phyloP scores from a whole-genome alignment of 2,797 vertebrate species.

The Sandelia bainsii region DNA sequence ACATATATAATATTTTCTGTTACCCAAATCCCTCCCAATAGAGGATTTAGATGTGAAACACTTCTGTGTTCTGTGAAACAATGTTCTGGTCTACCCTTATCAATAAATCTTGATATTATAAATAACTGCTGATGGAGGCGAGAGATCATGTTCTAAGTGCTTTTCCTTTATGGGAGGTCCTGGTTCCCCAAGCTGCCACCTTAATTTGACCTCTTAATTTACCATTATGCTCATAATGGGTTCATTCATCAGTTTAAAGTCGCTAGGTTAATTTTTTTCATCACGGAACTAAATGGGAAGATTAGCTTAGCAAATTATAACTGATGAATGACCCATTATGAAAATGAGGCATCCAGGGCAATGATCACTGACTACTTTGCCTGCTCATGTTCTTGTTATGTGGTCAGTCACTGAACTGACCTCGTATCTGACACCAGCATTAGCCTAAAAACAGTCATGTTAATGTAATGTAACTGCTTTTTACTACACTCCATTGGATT shows the following conservation, averaged over 20 bases:
- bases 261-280: constrained; percentile 53
- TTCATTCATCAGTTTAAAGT: constrained; percentile 69
- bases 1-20: constrained; percentile 2
- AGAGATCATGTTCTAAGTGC: constrained; percentile 35
- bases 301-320: constrained; percentile 67
- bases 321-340: constrained; percentile 69
- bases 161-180: constrained; percentile 38
- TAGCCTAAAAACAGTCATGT: neutral
- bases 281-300: constrained; percentile 64
- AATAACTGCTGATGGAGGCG: constrained; percentile 41
- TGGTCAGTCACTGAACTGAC: constrained; percentile 34
- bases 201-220: constrained; percentile 64
- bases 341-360: constrained; percentile 56
- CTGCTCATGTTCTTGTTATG: constrained; percentile 32
- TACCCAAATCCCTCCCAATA: neutral
- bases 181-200: constrained; percentile 48
- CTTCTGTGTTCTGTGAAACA: constrained; percentile 36
- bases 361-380: constrained; percentile 40
- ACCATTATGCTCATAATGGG: constrained; percentile 64
- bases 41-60: constrained; percentile 13
- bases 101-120: constrained; percentile 51
- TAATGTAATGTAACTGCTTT: neutral
- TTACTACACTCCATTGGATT: neutral
- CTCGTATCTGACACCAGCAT: constrained; percentile 18
- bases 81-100: constrained; percentile 33